Conservation (phyloP, 2,113 vertebrate species). For the Brachyhypopomus occidentalis region DNA sequence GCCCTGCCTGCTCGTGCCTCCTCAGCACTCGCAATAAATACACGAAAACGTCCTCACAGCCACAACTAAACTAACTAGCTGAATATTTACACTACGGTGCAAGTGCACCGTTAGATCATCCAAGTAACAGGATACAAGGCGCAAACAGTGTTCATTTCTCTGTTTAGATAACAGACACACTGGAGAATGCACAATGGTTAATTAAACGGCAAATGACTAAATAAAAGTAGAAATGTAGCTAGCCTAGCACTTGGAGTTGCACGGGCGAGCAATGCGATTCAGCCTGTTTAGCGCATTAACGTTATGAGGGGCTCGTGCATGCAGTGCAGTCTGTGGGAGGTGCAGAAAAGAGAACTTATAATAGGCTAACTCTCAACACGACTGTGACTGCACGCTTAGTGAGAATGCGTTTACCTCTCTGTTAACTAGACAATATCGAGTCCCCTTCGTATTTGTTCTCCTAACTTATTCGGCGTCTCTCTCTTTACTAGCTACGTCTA, state of each 20-base stretch:
- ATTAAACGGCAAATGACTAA: not conserved
- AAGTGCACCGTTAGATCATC: not conserved
- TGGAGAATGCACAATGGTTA: no score
- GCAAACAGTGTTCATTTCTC: no score
- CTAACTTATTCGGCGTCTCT: slow-evolving; percentile 1
- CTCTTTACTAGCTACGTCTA: slow-evolving; percentile 27
- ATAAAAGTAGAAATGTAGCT: no score
- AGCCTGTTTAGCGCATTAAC: not conserved
- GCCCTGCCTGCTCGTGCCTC: slow-evolving; percentile 20
- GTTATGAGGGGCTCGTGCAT: not conserved
- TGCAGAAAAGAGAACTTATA: not conserved
- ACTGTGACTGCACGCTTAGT: not conserved
- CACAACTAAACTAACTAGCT: no score
- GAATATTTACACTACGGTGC: no score
- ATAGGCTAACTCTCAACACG: not conserved
- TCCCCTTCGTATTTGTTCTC: slow-evolving; percentile 27
- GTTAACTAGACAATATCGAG: not conserved
- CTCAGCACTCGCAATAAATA: slow-evolving; percentile 13
- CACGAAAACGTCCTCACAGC: no score
- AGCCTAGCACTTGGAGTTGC: not conserved
- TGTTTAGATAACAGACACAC: not conserved
- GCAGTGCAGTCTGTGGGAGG: not conserved
- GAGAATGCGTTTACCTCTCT: slow-evolving; percentile 34
- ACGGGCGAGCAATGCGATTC: not conserved
- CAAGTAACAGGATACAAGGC: not conserved